These are phyloP conservation scores for Leptinotarsa juncta DNA, from an alignment of 2,888 invertebrate species.

Conservation along the genomic window DNA sequence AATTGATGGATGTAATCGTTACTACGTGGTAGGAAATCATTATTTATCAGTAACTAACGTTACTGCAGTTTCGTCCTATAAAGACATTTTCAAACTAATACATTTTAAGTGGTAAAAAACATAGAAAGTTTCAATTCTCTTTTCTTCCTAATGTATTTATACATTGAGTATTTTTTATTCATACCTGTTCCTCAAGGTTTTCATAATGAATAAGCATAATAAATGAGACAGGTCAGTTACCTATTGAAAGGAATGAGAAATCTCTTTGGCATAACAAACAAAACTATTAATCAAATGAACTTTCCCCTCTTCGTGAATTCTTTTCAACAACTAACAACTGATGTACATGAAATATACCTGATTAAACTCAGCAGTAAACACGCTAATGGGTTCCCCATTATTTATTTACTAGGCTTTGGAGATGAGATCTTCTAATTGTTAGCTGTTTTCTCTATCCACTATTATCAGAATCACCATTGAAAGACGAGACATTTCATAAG, in stretches of 20 bases:
- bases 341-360: neutral
- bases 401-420: neutral
- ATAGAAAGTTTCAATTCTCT: too few species aligned
- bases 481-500: neutral
- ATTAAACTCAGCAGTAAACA: neutral
- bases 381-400: neutral
- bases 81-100: too few species aligned
- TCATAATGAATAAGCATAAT: too few species aligned
- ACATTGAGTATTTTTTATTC: too few species aligned
- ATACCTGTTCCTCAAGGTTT: too few species aligned
- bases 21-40: too few species aligned
- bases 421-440: neutral
- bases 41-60: too few species aligned
- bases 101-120: too few species aligned
- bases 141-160: too few species aligned
- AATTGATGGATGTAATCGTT: too few species aligned
- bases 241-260: neutral
- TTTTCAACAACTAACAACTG: neutral
- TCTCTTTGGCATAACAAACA: neutral
- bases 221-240: neutral
- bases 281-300: neutral
- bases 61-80: too few species aligned
- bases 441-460: neutral
- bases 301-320: neutral
- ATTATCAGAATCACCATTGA: neutral